phyloP scores from a whole-genome alignment of 1,140 invertebrate genomes.

The Meloidogyne hapla region DNA sequence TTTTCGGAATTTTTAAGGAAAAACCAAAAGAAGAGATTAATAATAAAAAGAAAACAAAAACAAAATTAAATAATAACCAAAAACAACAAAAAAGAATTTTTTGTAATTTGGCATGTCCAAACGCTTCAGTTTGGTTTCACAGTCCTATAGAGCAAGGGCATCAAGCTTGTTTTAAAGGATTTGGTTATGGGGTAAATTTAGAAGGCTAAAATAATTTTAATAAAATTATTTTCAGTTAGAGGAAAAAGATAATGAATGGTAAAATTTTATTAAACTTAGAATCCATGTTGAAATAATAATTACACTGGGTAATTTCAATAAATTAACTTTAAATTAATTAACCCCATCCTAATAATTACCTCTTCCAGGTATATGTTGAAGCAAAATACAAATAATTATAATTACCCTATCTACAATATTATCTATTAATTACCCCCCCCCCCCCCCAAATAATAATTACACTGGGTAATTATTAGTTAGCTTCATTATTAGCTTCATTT shows the following conservation, averaged over 20 bases:
- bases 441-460: no score
- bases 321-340: no score
- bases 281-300: no score
- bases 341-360: no score
- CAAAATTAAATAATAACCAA: conserved; percentile 42
- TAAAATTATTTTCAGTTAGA: conserved; percentile 45
- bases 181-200: conserved; percentile 44
- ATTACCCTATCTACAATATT: no score
- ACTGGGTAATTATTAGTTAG: no score
- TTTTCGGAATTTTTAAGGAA: not conserved
- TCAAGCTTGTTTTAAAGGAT: conserved; percentile 60
- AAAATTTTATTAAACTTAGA: not conserved
- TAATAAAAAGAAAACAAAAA: not conserved
- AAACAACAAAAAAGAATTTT: conserved; percentile 57
- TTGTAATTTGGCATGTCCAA: conserved; percentile 62
- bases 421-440: no score
- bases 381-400: no score
- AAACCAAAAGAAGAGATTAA: not conserved
- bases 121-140: conserved; percentile 63
- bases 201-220: not conserved
- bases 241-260: conserved; percentile 45
- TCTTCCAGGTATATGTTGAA: no score
- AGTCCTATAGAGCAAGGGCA: conserved; percentile 59
- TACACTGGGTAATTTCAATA: no score
- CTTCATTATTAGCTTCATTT: no score